These are phyloP conservation scores for Zaprionus tsacasi DNA, from an alignment of 1,140 invertebrate species.

Conservation along the genomic window DNA sequence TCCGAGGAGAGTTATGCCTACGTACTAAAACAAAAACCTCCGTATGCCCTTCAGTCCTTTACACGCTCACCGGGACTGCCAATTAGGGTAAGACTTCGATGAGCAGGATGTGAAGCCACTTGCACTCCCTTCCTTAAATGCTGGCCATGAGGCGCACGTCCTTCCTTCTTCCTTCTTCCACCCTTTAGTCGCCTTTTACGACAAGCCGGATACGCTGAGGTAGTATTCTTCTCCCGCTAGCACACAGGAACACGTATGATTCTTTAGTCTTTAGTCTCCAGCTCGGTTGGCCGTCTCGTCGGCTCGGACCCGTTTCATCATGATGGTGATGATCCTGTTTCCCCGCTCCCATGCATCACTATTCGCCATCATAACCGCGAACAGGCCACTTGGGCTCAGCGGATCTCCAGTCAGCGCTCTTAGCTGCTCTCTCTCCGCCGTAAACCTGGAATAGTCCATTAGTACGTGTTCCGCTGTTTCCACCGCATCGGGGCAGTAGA, in stretches of 20 bases:
- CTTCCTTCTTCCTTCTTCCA: no score
- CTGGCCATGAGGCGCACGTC: not conserved
- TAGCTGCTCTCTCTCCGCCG: not conserved
- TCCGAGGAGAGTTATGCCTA: not conserved
- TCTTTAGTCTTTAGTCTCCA: no score
- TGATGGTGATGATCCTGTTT: no score
- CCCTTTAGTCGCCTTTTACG: no score
- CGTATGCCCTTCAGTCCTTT: not conserved
- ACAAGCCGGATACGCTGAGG: no score
- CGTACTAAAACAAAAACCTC: no score
- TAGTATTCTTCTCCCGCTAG: no score
- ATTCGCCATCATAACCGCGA: no score
- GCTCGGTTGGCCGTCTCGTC: no score
- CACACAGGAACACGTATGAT: no score
- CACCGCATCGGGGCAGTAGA: not conserved
- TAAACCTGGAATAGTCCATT: not conserved
- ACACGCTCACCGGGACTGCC: not conserved
- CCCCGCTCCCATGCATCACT: no score
- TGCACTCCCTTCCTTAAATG: not conserved
- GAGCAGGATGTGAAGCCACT: not conserved
- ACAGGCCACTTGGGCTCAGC: not conserved
- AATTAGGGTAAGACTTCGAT: not conserved
- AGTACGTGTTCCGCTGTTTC: not conserved
- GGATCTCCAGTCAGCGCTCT: not conserved
- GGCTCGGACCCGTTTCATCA: no score